These are phyloP conservation scores for Actinostola sp. DNA, from an alignment of 92 coral and sea anemone genomes.

Conservation along the genomic window DNA sequence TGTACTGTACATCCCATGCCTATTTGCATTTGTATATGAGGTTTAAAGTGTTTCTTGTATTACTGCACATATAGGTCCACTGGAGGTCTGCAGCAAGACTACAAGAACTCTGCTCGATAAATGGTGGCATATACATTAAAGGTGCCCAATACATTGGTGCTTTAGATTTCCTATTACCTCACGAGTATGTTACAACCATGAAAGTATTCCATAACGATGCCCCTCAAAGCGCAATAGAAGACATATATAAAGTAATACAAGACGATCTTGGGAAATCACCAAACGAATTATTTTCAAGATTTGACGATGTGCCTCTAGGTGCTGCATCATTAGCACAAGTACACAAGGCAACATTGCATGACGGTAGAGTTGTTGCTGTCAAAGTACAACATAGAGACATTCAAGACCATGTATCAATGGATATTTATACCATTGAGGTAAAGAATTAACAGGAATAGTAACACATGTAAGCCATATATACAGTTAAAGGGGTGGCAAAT, in stretches of 20 bases:
- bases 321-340: conserved; percentile 98
- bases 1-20: not conserved
- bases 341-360: conserved; percentile 86
- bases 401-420: conserved; percentile 92
- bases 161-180: conserved; percentile 85
- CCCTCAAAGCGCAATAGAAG: conserved; percentile 75
- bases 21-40: not conserved
- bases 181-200: conserved; percentile 90
- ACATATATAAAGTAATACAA: conserved; percentile 72
- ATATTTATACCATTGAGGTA: conserved; percentile 94
- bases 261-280: conserved; percentile 80
- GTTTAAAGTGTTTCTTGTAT: not conserved
- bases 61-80: conserved; percentile 69
- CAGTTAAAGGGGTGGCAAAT: too few relatives aligned
- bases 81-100: conserved; percentile 83
- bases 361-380: conserved; percentile 91
- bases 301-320: conserved; percentile 85
- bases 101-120: conserved; percentile 80
- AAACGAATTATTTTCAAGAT: conserved; percentile 64
- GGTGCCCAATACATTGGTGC: conserved; percentile 96
- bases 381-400: conserved; percentile 95
- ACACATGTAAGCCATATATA: too few relatives aligned
- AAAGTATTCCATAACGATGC: conserved; percentile 93
- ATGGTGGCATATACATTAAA: conserved; percentile 96
- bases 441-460: too few relatives aligned